These are phyloP conservation scores for Drosophila athabasca DNA, from an alignment of 1,140 invertebrate genomes.

Conservation along the genomic window DNA sequence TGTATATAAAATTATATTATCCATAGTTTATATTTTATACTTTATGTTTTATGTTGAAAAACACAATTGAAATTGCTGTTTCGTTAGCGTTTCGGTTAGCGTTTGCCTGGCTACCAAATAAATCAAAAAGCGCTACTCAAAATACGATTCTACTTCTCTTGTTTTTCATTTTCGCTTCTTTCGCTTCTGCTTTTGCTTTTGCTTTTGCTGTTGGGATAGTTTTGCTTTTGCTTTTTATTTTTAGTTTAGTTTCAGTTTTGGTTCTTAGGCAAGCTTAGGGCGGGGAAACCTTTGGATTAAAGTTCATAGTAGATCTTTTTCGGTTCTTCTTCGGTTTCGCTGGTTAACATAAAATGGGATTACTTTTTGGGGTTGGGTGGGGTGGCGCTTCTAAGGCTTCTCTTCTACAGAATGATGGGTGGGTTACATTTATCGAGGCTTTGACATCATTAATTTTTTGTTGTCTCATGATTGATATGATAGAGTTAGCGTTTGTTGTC, in stretches of 20 bases:
- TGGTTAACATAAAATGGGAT: constrained; percentile 17
- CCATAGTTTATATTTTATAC: constrained; percentile 46
- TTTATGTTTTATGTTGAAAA: constrained; percentile 53
- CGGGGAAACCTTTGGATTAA: constrained; percentile 41
- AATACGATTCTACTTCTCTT: constrained; percentile 46
- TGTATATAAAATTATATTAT: constrained; percentile 72
- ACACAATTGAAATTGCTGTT: constrained; percentile 50
- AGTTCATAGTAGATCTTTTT: constrained; percentile 26
- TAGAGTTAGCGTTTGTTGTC: constrained; percentile 49
- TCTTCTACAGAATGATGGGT: constrained; percentile 60
- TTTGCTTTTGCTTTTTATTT: constrained; percentile 18
- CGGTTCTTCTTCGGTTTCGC: constrained; percentile 26
- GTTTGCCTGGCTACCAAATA: constrained; percentile 52
- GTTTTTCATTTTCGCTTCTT: constrained; percentile 6
- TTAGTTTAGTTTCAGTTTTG: constrained; percentile 15
- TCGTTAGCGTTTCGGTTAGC: constrained; percentile 31
- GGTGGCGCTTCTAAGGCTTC: constrained; percentile 49
- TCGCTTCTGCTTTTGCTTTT: constrained; percentile 3
- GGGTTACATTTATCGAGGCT: constrained; percentile 75
- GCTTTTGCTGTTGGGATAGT: constrained; percentile 14
- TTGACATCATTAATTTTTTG: constrained; percentile 23
- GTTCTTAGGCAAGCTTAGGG: constrained; percentile 53
- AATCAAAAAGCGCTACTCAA: constrained; percentile 53
- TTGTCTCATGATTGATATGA: constrained; percentile 59
- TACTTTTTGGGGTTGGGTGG: constrained; percentile 11